A percentile compares a stretch with the other conserved stretches of the same genome.
Evolutionary conservation across 2,113 vertebrate genomes (phyloP).

Genomic region (Vulpes ferrilata): DNA sequence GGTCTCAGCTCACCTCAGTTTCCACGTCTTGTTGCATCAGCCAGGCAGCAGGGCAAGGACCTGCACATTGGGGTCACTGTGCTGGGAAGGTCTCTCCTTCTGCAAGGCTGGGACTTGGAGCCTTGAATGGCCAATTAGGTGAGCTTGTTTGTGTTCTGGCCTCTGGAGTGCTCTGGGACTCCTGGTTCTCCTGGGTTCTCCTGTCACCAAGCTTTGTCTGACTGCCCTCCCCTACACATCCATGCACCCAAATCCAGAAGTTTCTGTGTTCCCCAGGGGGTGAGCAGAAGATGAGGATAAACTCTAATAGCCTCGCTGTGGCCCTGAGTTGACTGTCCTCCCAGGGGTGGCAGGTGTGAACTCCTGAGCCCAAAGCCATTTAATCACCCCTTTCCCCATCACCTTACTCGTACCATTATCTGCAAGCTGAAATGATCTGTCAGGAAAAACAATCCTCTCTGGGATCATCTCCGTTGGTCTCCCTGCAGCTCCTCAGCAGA

Average conservation of each 20-base stretch:
- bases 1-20: not conserved
- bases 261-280: not conserved
- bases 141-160: not conserved
- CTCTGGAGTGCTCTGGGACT: not conserved
- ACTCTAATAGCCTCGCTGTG: not conserved
- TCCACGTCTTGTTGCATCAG: not conserved
- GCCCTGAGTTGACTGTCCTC: not conserved
- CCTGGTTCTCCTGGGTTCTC: not conserved
- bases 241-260: not conserved
- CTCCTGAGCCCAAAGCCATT: no score
- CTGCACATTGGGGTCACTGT: not conserved
- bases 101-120: not conserved
- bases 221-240: no score
- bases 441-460: not conserved
- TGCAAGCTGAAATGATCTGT: not conserved
- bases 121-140: conserved; percentile 21
- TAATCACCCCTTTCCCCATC: not conserved
- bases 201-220: not conserved
- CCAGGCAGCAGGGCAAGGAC: rapidly evolving
- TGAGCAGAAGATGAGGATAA: not conserved
- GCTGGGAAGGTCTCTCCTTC: not conserved
- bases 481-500: no score
- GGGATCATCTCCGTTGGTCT: not conserved
- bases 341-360: rapidly evolving
- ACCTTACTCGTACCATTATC: rapidly evolving